Base-by-base conservation (phyloP, 1,140 invertebrate species). In the Marisa cornuarietis region DNA sequence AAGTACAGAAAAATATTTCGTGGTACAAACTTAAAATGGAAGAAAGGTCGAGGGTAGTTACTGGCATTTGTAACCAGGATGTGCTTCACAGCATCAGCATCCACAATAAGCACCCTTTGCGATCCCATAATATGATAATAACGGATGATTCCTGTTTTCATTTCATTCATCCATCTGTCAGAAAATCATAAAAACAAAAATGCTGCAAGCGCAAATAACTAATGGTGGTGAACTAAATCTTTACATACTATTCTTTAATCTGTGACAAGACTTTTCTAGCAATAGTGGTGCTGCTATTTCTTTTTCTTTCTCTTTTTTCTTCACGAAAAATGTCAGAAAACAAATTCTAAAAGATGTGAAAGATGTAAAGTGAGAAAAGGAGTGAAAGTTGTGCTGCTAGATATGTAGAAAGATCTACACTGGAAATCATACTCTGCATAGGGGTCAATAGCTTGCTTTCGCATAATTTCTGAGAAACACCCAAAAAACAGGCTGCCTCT, bases 121-220 rank as follows among this genome's bases (percentile, higher is more conserved):
- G 76, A 42, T 20, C 87, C 87, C 31, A 85, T 83, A 58, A 86
- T 71, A 20, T 77, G 81, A 81, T 86, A 84, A 68, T 84, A 87
- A 16, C 87, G 66, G 18, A 85, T 81, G 16, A 87, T 80, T 52
- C 81, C 78, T 18, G 81, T 81, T 13, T 85, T 83, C 24, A 84
- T 58, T 14, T 84, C 79, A 80, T 75, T 81, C 76, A 85, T 81
- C 84, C 84, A 85, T 24, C 84, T 85, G 24, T 9, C 78, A 80
- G 20, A 20, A 61, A 58, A 72, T 52, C 6, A 52, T 49, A n/a
- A 24, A 51, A 20, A 68, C n/a, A 6, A 68, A 20, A 58, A 22
- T n/a, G n/a, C 31, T 42, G n/a, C 52, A n/a, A 22, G 31, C 4
- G 9, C 7, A n/a, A 24, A 61, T 22, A 24, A 26, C 22, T 4